Evolutionary conservation across 2,888 invertebrate species (phyloP).

Genomic region (Phoronis australis): DNA sequence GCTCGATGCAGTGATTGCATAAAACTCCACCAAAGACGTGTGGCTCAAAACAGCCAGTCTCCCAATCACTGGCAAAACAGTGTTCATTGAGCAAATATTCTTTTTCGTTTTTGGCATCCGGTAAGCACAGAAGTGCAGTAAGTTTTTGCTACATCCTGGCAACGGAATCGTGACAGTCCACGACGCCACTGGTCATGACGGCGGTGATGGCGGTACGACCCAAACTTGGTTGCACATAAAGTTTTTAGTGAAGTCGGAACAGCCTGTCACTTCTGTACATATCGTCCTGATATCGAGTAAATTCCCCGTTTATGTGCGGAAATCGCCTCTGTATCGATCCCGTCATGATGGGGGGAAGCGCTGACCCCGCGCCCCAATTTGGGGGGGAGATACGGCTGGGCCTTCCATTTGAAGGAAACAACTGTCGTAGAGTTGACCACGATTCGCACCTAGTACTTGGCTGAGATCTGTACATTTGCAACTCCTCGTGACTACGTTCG

Average conservation of each 20-base stretch:
- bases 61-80: no score
- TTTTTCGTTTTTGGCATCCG: no score
- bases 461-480: constrained; percentile 20
- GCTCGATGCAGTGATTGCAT: no score
- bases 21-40: no score
- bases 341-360: constrained; percentile 18
- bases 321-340: constrained; percentile 18
- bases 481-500: constrained; percentile 18
- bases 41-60: no score
- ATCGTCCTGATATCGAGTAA: constrained; percentile 37
- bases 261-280: constrained; percentile 35
- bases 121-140: no score
- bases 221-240: no score
- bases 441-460: constrained; percentile 35
- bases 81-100: no score
- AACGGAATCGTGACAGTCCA: no score
- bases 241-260: constrained; percentile 29
- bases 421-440: constrained; percentile 44
- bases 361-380: constrained; percentile 38
- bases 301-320: constrained; percentile 38
- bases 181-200: no score
- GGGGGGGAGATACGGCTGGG: constrained; percentile 20
- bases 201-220: no score
- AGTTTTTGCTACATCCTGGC: no score
- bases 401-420: constrained; percentile 37